phyloP scores from a whole-genome alignment of 2,888 invertebrate genomes.

The Pterostichus madidus region DNA sequence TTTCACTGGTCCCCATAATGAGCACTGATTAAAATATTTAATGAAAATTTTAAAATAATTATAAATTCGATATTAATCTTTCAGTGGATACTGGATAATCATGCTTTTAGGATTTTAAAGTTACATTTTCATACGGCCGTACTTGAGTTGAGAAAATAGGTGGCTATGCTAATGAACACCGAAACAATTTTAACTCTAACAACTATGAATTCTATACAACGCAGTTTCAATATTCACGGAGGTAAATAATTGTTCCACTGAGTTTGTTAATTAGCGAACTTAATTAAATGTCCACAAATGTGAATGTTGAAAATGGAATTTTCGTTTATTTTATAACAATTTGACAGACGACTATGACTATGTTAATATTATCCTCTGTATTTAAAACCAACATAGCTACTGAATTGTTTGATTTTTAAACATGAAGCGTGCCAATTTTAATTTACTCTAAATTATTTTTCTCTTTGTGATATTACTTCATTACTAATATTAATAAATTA shows the following conservation, averaged over 20 bases:
- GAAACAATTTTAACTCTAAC: neutral
- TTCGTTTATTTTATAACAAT: constrained; percentile 21
- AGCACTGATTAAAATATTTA: no score
- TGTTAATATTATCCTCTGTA: neutral
- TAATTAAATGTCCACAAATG: constrained; percentile 36
- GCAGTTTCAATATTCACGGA: constrained; percentile 22
- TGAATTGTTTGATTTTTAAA: neutral
- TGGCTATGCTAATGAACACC: neutral
- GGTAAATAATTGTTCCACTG: constrained; percentile 19
- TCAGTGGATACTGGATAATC: no score
- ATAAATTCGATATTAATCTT: no score
- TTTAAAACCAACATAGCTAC: neutral
- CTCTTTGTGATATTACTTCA: no score
- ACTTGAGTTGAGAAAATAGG: no score
- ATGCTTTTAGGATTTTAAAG: no score
- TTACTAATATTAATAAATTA: no score
- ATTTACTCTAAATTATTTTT: no score
- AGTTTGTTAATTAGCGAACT: constrained; percentile 33
- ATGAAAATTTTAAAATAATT: no score
- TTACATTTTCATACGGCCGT: no score
- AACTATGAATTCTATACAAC: neutral
- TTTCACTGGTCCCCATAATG: no score
- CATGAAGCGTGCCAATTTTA: no score
- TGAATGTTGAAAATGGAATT: constrained; percentile 16
- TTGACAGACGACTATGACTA: constrained; percentile 4